Conservation (phyloP, 2,888 invertebrate genomes). For the Drosophila vallismaia region DNA sequence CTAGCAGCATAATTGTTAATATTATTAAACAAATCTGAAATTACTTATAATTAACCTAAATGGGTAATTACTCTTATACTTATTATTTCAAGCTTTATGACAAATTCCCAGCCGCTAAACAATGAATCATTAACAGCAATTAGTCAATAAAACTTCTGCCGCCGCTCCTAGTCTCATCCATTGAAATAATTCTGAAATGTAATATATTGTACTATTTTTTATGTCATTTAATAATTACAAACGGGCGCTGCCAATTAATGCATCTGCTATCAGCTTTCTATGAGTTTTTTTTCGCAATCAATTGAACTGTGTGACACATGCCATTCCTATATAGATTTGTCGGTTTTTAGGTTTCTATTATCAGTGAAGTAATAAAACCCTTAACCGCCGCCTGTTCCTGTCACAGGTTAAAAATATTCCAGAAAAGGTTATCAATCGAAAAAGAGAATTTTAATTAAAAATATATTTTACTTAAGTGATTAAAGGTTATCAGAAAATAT, state of each 20-base stretch:
- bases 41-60: constrained; percentile 24
- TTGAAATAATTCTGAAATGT: too few species aligned
- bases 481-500: background rate
- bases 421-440: constrained; percentile 9
- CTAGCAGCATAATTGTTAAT: constrained; percentile 8
- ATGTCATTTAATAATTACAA: background rate
- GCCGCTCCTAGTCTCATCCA: background rate
- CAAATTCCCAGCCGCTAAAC: constrained; percentile 21
- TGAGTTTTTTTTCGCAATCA: background rate
- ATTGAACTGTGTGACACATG: background rate
- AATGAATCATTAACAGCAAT: constrained; percentile 55
- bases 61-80: constrained; percentile 1
- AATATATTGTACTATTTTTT: background rate
- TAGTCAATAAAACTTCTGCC: constrained; percentile 23
- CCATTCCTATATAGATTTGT: background rate
- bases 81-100: constrained; percentile 1
- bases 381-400: constrained; percentile 14
- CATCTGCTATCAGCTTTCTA: constrained; percentile 11
- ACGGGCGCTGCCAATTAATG: background rate
- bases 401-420: constrained; percentile 5
- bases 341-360: constrained; percentile 20
- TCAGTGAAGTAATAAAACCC: constrained; percentile 16
- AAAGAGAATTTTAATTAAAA: background rate
- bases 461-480: background rate
- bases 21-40: constrained; percentile 22